Percentiles rank a stretch among this genome's conserved stretches.
These are phyloP conservation scores for Danio choprae DNA, from an alignment of 2,797 vertebrate genomes.

Conservation along the genomic window DNA sequence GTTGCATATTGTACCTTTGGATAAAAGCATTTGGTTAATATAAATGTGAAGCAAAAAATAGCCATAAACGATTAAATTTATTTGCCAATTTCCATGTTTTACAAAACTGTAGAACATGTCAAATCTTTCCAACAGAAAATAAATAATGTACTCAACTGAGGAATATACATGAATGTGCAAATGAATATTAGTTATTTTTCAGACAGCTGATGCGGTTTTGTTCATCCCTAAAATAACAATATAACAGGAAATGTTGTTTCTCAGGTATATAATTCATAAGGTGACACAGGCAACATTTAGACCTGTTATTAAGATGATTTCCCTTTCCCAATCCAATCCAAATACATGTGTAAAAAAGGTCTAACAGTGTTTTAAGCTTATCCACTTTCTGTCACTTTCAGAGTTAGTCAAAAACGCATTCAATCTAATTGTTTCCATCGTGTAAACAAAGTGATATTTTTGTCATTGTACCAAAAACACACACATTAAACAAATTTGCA, in stretches of 20 bases:
- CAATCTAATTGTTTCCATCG: too few relatives aligned
- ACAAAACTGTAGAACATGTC: slow-evolving; percentile 11
- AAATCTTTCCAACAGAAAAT: background rate
- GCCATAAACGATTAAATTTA: background rate
- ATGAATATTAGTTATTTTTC: slow-evolving; percentile 6
- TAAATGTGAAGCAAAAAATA: background rate
- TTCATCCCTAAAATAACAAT: background rate
- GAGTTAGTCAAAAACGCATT: too few relatives aligned
- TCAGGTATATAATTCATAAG: background rate
- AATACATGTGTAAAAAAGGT: too few relatives aligned
- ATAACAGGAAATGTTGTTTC: background rate
- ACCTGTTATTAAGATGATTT: too few relatives aligned
- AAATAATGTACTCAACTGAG: background rate
- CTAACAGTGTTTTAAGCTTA: too few relatives aligned
- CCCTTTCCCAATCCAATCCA: too few relatives aligned
- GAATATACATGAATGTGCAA: background rate
- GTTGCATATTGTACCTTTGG: too few relatives aligned
- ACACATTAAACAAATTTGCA: too few relatives aligned
- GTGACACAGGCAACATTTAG: too few relatives aligned
- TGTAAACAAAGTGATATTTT: too few relatives aligned
- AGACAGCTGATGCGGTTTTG: background rate
- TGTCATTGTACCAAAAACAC: too few relatives aligned
- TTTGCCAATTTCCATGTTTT: slow-evolving; percentile 13
- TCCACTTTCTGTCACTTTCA: too few relatives aligned
- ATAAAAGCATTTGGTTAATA: background rate